These are phyloP conservation scores for Oegoconia quadripuncta DNA, from an alignment of 2,888 invertebrate genomes.

Conservation along the genomic window DNA sequence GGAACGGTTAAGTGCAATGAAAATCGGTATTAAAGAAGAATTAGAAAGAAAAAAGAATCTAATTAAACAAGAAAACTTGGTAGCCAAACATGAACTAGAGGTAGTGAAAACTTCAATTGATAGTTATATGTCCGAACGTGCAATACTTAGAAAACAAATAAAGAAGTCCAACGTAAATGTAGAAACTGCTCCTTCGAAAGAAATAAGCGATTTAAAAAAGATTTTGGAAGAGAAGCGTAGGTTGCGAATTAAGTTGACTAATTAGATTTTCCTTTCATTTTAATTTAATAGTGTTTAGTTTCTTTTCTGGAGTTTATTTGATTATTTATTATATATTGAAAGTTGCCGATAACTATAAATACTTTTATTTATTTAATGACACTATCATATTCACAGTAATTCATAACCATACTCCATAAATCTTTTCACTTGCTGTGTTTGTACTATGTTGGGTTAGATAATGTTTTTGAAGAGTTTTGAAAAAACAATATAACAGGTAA, in stretches of 20 bases:
- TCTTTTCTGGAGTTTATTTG: not conserved
- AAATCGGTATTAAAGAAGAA: constrained; percentile 73
- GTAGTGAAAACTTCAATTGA: constrained; percentile 64
- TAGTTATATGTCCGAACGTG: constrained; percentile 51
- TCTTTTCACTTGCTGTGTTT: too few species aligned
- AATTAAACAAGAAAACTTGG: constrained; percentile 64
- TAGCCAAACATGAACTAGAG: constrained; percentile 66
- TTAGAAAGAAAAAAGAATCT: constrained; percentile 62
- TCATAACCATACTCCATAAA: too few species aligned
- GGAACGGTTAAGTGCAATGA: constrained; percentile 71
- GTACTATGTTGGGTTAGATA: too few species aligned
- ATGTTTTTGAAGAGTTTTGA: too few species aligned
- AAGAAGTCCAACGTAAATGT: constrained; percentile 33
- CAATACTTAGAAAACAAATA: constrained; percentile 39
- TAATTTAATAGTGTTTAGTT: not conserved
- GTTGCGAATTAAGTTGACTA: constrained; percentile 38
- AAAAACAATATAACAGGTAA: too few species aligned
- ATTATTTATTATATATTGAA: not conserved
- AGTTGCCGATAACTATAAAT: too few species aligned
- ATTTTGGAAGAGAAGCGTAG: constrained; percentile 70
- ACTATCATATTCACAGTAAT: too few species aligned
- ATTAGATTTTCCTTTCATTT: not conserved
- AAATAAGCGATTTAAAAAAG: constrained; percentile 66
- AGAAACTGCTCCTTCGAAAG: constrained; percentile 43
- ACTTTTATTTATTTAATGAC: too few species aligned